These are phyloP conservation scores for Drosophila malerkotliana DNA, from an alignment of 1,140 invertebrate species.

Conservation along the genomic window DNA sequence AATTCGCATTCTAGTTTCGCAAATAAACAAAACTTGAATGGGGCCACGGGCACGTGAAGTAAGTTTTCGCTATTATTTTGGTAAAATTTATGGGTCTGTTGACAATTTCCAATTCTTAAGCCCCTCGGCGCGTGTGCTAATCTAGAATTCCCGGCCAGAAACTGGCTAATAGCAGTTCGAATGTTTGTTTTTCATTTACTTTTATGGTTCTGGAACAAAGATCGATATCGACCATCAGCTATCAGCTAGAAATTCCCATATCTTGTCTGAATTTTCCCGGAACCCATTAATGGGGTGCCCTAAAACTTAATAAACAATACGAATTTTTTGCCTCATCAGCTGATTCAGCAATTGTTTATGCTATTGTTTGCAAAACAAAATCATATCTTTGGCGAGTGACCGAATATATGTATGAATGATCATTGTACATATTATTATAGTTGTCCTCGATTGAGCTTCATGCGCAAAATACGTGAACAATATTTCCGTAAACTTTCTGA, in stretches of 20 bases:
- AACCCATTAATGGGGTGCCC: not conserved
- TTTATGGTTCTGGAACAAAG: conserved; percentile 41
- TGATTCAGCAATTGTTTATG: conserved; percentile 8
- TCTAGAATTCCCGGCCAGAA: conserved; percentile 17
- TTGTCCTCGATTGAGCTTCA: conserved; percentile 54
- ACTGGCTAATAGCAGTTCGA: conserved; percentile 5
- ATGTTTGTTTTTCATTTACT: conserved; percentile 26
- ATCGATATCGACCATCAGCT: conserved; percentile 38
- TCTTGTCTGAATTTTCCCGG: not conserved
- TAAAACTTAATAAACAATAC: not conserved
- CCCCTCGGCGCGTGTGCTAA: conserved; percentile 22
- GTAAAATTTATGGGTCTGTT: conserved; percentile 48
- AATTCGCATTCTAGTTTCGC: conserved; percentile 6
- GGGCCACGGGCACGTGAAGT: conserved; percentile 28
- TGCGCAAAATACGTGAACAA: conserved; percentile 34
- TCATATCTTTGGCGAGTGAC: conserved; percentile 21
- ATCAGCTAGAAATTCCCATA: conserved; percentile 12
- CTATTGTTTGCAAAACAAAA: conserved; percentile 7
- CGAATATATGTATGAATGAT: no score
- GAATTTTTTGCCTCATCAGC: conserved; percentile 7
- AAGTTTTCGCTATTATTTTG: conserved; percentile 10
- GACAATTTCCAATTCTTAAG: conserved; percentile 11
- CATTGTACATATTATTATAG: conserved; percentile 7
- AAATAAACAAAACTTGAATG: conserved; percentile 25
- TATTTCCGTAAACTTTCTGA: conserved; percentile 53